Conservation (phyloP, 2,113 vertebrate species). For the Uropsilus gracilis region DNA sequence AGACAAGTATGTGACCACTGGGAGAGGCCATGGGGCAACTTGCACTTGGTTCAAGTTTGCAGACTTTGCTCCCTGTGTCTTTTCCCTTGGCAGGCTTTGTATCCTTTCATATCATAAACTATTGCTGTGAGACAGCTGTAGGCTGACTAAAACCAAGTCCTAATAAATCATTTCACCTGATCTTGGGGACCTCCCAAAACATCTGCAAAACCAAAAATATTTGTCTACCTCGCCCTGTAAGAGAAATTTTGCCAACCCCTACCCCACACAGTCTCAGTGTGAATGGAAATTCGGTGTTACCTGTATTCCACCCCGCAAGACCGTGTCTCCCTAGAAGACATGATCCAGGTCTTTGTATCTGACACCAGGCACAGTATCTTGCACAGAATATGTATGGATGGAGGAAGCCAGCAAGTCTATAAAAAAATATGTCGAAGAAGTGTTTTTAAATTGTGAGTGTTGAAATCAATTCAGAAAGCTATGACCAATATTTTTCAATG, state of each 20-base stretch:
- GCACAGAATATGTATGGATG: conserved; percentile 16
- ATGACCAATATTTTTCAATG: conserved; percentile 18
- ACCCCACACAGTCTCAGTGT: background rate
- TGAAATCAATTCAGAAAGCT: conserved; percentile 41
- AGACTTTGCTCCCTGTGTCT: no score
- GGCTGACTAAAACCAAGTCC: background rate
- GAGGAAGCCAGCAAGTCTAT: background rate
- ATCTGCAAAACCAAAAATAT: background rate
- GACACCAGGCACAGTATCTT: background rate
- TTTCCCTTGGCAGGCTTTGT: background rate
- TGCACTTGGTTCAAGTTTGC: background rate
- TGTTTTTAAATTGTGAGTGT: background rate
- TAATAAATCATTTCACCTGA: background rate
- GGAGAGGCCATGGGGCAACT: background rate
- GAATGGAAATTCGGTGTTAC: background rate
- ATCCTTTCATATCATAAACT: background rate
- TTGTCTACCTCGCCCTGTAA: background rate
- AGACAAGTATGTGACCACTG: no score
- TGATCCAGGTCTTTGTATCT: background rate
- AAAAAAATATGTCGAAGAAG: conserved; percentile 20
- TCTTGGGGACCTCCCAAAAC: background rate
- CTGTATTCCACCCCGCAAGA: background rate
- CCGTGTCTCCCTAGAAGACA: background rate
- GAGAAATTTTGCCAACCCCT: background rate
- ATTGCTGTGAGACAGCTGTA: background rate